phyloP scores from a whole-genome alignment of 1,140 invertebrate genomes.

The Drosophila nebulosa region DNA sequence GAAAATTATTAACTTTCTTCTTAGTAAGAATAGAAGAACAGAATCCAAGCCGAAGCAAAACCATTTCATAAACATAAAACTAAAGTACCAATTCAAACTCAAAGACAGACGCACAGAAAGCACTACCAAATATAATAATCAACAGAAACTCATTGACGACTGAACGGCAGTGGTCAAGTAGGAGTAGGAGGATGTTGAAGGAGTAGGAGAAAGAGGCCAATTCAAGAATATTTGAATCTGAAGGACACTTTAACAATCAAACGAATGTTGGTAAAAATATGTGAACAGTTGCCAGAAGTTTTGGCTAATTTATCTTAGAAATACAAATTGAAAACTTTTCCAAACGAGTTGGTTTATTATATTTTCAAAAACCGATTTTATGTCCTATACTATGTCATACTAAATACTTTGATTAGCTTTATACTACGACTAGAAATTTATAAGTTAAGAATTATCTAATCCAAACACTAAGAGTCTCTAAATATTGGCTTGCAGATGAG shows the following conservation, averaged over 20 bases:
- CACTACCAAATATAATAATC: background rate
- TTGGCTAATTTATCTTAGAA: too few species aligned
- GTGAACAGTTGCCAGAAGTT: too few species aligned
- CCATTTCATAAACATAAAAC: slow-evolving; percentile 40
- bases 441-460: too few species aligned
- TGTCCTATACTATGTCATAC: too few species aligned
- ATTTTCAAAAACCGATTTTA: too few species aligned
- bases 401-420: too few species aligned
- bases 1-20: slow-evolving; percentile 3
- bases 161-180: background rate
- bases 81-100: slow-evolving; percentile 25
- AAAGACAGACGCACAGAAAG: slow-evolving; percentile 12
- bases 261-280: background rate
- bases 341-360: too few species aligned
- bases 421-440: too few species aligned
- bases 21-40: slow-evolving; percentile 7
- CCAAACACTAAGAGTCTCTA: too few species aligned
- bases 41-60: slow-evolving; percentile 15
- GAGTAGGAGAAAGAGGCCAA: background rate
- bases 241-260: background rate
- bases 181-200: background rate
- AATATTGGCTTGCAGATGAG: too few species aligned
- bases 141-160: slow-evolving; percentile 13
- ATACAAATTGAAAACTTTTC: too few species aligned
- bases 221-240: background rate